Percentiles rank a stretch among this genome's conserved stretches.
Evolutionary conservation across 2,888 invertebrate genomes (phyloP).

Genomic region (Cataglyphis albicans): DNA sequence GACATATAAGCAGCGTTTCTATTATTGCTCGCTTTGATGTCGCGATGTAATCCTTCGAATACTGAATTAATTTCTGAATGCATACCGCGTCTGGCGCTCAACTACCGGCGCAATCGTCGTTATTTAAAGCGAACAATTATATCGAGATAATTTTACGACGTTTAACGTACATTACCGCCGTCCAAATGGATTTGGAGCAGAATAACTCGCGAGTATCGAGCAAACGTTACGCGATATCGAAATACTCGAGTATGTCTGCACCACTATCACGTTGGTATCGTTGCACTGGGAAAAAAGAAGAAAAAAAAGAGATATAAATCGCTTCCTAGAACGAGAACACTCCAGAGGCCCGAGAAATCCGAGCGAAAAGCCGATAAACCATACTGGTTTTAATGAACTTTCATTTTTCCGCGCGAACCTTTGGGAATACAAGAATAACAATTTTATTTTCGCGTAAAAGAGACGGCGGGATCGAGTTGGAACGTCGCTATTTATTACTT

Average conservation of each 20-base stretch:
- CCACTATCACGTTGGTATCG: slow-evolving; percentile 55
- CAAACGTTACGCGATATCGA: slow-evolving; percentile 49
- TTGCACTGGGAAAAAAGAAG: slow-evolving; percentile 44
- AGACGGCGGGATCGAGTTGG: slow-evolving; percentile 39
- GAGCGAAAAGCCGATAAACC: slow-evolving; percentile 73
- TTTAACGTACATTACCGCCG: slow-evolving; percentile 46
- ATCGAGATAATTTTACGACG: slow-evolving; percentile 49
- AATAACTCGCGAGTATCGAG: slow-evolving; percentile 31
- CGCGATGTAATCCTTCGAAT: slow-evolving; percentile 48
- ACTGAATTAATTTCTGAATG: slow-evolving; percentile 36
- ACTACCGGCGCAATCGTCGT: slow-evolving; percentile 1
- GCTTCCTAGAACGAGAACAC: slow-evolving; percentile 69
- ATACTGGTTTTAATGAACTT: slow-evolving; percentile 74
- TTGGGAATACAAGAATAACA: slow-evolving; percentile 67
- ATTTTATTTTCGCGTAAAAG: slow-evolving; percentile 69
- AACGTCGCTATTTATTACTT: slow-evolving; percentile 44
- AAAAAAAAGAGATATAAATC: slow-evolving; percentile 52
- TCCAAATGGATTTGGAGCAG: slow-evolving; percentile 43
- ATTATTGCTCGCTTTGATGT: slow-evolving; percentile 59
- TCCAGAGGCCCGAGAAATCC: slow-evolving; percentile 65
- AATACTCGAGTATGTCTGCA: slow-evolving; percentile 53
- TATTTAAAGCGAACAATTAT: slow-evolving; percentile 39
- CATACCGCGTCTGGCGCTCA: slow-evolving; percentile 24
- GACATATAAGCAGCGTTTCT: slow-evolving; percentile 44
- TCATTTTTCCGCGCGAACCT: slow-evolving; percentile 69